Percentiles rank a stretch among this genome's conserved stretches.
Conservation (phyloP, 1,140 invertebrate genomes). For the Ruditapes philippinarum region DNA sequence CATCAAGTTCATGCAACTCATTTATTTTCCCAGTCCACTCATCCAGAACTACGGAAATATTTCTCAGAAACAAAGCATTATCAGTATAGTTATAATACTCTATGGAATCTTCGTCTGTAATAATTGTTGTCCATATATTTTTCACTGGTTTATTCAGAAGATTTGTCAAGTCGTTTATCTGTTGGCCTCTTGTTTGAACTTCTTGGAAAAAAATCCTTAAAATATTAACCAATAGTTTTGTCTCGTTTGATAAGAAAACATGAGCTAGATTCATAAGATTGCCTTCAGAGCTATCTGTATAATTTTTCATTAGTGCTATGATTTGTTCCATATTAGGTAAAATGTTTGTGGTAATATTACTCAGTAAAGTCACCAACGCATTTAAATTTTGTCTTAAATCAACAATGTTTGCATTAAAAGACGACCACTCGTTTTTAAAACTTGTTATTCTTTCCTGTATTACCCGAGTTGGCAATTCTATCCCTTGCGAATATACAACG, state of each 20-base stretch:
- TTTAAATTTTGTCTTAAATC: slow-evolving; percentile 67
- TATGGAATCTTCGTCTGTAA: slow-evolving; percentile 74
- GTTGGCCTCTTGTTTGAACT: slow-evolving; percentile 74
- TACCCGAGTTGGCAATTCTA: slow-evolving; percentile 72
- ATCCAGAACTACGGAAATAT: slow-evolving; percentile 59
- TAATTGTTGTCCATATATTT: slow-evolving; percentile 73
- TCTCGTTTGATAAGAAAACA: slow-evolving; percentile 63
- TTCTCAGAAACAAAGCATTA: slow-evolving; percentile 64
- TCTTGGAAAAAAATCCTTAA: slow-evolving; percentile 75
- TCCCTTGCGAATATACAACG: slow-evolving; percentile 72
- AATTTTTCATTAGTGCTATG: slow-evolving; percentile 53
- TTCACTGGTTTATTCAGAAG: slow-evolving; percentile 38
- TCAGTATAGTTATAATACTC: slow-evolving; percentile 77
- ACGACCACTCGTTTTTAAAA: slow-evolving; percentile 62
- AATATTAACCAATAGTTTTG: slow-evolving; percentile 66
- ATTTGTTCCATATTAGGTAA: slow-evolving; percentile 49
- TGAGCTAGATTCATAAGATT: slow-evolving; percentile 69
- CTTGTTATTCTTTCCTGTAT: slow-evolving; percentile 65
- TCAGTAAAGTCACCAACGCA: slow-evolving; percentile 45
- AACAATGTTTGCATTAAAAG: slow-evolving; percentile 47
- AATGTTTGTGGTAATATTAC: slow-evolving; percentile 50
- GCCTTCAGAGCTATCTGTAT: slow-evolving; percentile 61
- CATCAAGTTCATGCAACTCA: slow-evolving; percentile 56
- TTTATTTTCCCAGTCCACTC: slow-evolving; percentile 60
- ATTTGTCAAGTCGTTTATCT: slow-evolving; percentile 75